phyloP scores from a whole-genome alignment of 2,888 invertebrate genomes.

The Slavum lentiscoides region DNA sequence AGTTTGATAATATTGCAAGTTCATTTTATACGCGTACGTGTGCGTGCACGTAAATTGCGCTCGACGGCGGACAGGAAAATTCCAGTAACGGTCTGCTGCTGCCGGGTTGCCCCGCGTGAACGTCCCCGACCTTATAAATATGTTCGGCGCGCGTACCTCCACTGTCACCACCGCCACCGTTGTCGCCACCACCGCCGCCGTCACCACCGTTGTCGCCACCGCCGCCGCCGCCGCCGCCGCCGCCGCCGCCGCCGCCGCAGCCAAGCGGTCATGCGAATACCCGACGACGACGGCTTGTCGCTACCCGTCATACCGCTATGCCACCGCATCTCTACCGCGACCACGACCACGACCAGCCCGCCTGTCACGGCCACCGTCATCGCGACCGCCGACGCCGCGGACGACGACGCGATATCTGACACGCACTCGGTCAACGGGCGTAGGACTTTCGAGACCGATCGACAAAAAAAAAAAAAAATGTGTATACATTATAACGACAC shows the following conservation, averaged over 20 bases:
- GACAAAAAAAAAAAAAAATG: background rate
- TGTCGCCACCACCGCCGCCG: background rate
- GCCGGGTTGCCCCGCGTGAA: slow-evolving; percentile 40
- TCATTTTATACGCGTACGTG: background rate
- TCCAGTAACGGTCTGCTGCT: slow-evolving; percentile 51
- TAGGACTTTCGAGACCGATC: slow-evolving; percentile 45
- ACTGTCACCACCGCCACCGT: background rate
- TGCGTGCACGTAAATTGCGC: background rate
- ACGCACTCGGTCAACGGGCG: slow-evolving; percentile 37
- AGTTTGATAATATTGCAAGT: too few species aligned
- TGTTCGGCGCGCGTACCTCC: slow-evolving; percentile 5
- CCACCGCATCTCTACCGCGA: background rate
- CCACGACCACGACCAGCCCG: too few species aligned
- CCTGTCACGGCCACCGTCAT: background rate
- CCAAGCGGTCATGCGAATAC: too few species aligned
- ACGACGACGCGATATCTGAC: background rate
- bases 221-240: background rate
- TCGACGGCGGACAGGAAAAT: slow-evolving; percentile 41
- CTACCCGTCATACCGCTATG: too few species aligned
- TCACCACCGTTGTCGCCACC: background rate
- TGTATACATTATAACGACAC: background rate
- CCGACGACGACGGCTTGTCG: too few species aligned
- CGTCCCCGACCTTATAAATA: slow-evolving; percentile 32
- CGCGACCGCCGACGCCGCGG: background rate
- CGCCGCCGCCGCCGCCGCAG: too few species aligned